These are phyloP conservation scores for Contarinia nasturtii DNA, from an alignment of 1,140 invertebrate genomes.

Conservation along the genomic window DNA sequence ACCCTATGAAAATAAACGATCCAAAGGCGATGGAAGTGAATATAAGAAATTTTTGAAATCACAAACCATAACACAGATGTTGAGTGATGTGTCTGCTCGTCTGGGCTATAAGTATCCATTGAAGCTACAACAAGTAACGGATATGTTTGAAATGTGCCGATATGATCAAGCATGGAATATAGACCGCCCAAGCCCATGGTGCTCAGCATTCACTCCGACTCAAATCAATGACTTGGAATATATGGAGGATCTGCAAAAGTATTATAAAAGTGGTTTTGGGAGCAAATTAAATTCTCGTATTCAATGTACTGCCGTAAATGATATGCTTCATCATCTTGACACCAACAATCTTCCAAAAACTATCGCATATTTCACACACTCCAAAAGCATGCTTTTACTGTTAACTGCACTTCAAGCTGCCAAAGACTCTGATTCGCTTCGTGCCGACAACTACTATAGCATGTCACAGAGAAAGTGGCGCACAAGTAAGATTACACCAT, in stretches of 20 bases:
- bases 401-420: slow-evolving; percentile 44
- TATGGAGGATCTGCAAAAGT: slow-evolving; percentile 38
- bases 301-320: slow-evolving; percentile 37
- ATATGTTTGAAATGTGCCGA: slow-evolving; percentile 47
- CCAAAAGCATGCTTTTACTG: slow-evolving; percentile 37
- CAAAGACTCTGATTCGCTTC: slow-evolving; percentile 39
- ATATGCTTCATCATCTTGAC: slow-evolving; percentile 37
- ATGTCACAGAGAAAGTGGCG: slow-evolving; percentile 43
- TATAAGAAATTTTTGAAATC: slow-evolving; percentile 11
- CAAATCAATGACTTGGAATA: slow-evolving; percentile 41
- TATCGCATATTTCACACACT: slow-evolving; percentile 55
- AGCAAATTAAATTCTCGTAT: slow-evolving; percentile 29
- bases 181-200: slow-evolving; percentile 44
- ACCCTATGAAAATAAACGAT: slow-evolving; percentile 11
- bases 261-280: slow-evolving; percentile 40
- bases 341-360: slow-evolving; percentile 28
- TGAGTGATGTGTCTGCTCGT: slow-evolving; percentile 12
- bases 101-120: slow-evolving; percentile 9
- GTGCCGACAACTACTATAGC: slow-evolving; percentile 41
- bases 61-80: slow-evolving; percentile 12
- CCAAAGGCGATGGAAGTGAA: slow-evolving; percentile 14
- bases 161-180: slow-evolving; percentile 48
- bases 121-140: background rate
- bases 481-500: slow-evolving; percentile 50
- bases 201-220: slow-evolving; percentile 19